A percentile compares a stretch with the other conserved stretches of the same genome.
These are phyloP conservation scores for Myxocyprinus asiaticus DNA, from an alignment of 2,113 vertebrate species.

Conservation along the genomic window DNA sequence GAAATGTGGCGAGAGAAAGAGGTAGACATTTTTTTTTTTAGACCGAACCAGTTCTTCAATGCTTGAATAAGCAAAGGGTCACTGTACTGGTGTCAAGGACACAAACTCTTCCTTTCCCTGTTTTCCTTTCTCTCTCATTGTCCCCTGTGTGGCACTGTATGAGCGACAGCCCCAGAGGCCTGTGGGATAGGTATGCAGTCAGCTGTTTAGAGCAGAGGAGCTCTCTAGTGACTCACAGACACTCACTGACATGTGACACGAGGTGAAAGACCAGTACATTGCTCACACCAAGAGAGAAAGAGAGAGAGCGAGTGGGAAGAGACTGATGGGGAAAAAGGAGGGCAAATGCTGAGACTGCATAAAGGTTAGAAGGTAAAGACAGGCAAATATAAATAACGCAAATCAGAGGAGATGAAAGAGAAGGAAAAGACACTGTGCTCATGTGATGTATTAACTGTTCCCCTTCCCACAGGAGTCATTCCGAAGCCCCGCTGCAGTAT, in stretches of 20 bases:
- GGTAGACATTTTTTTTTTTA: neutral
- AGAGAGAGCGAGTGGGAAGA: neutral
- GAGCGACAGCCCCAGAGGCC: conserved; percentile 41
- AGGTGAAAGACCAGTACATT: conserved; percentile 45
- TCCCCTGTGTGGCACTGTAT: conserved; percentile 7
- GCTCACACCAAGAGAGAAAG: conserved; percentile 3
- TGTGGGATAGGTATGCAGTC: conserved; percentile 34
- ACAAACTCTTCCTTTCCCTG: conserved; percentile 2
- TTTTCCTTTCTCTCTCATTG: neutral
- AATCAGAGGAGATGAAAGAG: conserved; percentile 27
- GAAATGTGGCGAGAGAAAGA: conserved; percentile 10
- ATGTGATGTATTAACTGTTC: conserved; percentile 36
- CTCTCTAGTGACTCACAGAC: conserved; percentile 34
- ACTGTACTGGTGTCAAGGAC: conserved; percentile 41
- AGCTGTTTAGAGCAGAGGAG: conserved; percentile 22
- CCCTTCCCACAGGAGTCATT: conserved; percentile 21
- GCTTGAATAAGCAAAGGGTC: conserved; percentile 40
- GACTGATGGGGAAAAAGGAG: too few relatives aligned
- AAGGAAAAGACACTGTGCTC: conserved; percentile 27
- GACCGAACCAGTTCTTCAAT: conserved; percentile 14
- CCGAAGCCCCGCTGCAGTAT: conserved; percentile 18
- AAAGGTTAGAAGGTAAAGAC: too few relatives aligned
- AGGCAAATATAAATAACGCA: neutral
- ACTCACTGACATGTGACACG: conserved; percentile 45
- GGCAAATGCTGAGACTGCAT: too few relatives aligned